Base-by-base conservation (phyloP, 2,888 invertebrate genomes). In the Danaus chrysippus region DNA sequence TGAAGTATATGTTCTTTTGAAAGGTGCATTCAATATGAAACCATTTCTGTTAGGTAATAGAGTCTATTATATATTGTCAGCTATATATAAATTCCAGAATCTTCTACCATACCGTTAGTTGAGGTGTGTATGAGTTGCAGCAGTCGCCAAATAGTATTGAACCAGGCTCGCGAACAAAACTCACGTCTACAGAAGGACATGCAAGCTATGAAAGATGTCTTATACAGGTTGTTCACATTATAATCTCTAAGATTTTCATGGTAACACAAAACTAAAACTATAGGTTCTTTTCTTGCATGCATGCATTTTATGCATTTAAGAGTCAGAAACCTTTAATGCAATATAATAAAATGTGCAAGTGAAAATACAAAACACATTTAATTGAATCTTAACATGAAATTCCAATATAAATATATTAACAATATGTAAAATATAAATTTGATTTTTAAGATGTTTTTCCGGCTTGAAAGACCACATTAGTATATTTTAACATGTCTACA, bases 131-230 rank as follows among this genome's bases (percentile, higher is more conserved):
- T 83, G 79, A 84, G 82, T 55, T 86, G 93, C 68, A 92, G 91
- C 72, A 91, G 88, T 63, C 78, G 88, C 0, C 92, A 87, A 70
- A 86, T 87, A 0, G 85, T 93, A 8, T 80, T 92, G 44, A 84
- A 90, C 54, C 86, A 86, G 71, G 80, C 92, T 12, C 82, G 90
- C 46, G 91, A 90, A 0, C 92, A 92, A 43, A 95, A 94, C 75
- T 75, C 82, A 10, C 90, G 93, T 41, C 79, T 94, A 1, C 91
- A 87, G 56, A 93, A 93, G 68, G 96, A 96, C 74, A 90, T 95
- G 76, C 89, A 92, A 56, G 94, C 96, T 78, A 83, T 96, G 64
- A 96, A 96, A 81, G 95, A 94, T 69, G 93, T 96, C 0, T 92
- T 96, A 6, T 96, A 95, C 73, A 92, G 93, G 93, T 93, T 42